phyloP scores from a whole-genome alignment of 2,797 vertebrate species.

The Ctenopoma kingsleyae region DNA sequence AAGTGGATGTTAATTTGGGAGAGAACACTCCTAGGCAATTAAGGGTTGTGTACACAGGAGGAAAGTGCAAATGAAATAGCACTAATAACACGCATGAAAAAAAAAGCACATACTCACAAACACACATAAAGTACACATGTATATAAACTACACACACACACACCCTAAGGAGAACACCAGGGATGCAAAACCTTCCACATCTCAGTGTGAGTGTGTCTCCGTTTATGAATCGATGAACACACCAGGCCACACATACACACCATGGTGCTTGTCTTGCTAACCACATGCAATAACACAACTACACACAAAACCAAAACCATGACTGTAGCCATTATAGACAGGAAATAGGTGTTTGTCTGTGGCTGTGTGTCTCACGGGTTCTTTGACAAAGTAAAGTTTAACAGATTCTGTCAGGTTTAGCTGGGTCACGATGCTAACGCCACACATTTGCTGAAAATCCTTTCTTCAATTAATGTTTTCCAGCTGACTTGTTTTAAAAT shows the following conservation, averaged over 20 bases:
- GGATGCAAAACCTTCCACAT: conserved; percentile 59
- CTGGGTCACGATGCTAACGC: too few species aligned
- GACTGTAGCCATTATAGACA: conserved; percentile 15
- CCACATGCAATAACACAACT: conserved; percentile 31
- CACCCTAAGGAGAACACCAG: conserved; percentile 46
- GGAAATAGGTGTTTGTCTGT: conserved; percentile 25
- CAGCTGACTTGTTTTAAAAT: too few species aligned
- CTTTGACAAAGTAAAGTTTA: conserved; percentile 13
- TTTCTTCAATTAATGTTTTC: too few species aligned
- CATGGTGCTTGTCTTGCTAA: conserved; percentile 26
- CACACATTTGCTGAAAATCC: not conserved
- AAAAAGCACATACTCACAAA: not conserved
- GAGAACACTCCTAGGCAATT: conserved; percentile 56
- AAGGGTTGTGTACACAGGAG: conserved; percentile 46
- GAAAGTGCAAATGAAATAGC: conserved; percentile 38
- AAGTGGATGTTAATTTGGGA: conserved; percentile 64
- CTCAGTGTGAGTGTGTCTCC: conserved; percentile 48
- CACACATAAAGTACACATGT: not conserved
- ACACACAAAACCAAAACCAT: conserved; percentile 34
- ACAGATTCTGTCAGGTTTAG: not conserved
- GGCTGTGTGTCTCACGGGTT: conserved; percentile 15
- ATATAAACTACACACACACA: not conserved
- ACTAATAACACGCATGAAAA: conserved; percentile 9
- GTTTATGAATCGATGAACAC: conserved; percentile 61
- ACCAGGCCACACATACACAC: conserved; percentile 34